A percentile compares a stretch with the other conserved stretches of the same genome.
Evolutionary conservation across 2,888 invertebrate species (phyloP).

Genomic region (Priocnemis perturbator): DNA sequence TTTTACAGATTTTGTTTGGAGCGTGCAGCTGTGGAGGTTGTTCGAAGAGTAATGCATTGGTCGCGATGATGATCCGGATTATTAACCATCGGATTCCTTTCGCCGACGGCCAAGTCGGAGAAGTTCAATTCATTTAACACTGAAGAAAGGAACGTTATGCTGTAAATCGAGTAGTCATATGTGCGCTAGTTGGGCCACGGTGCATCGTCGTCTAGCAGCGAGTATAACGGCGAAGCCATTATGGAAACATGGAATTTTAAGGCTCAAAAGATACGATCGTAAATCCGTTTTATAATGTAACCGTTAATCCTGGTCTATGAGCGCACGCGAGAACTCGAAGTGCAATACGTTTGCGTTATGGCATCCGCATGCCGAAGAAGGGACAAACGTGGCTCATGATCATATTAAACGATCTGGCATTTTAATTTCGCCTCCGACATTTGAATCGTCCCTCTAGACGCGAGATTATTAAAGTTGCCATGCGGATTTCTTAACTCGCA

Average conservation of each 20-base stretch:
- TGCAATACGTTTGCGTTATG: conserved; percentile 44
- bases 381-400: conserved; percentile 17
- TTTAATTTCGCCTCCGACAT: conserved; percentile 49
- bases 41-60: too few relatives aligned
- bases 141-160: too few relatives aligned
- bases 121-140: too few relatives aligned
- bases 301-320: conserved; percentile 37
- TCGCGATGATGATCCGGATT: too few relatives aligned
- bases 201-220: too few relatives aligned
- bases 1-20: too few relatives aligned
- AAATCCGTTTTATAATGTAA: conserved; percentile 49
- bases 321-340: conserved; percentile 23
- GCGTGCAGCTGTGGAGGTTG: too few relatives aligned
- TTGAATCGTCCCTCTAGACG: conserved; percentile 56
- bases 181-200: too few relatives aligned
- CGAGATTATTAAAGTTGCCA: conserved; percentile 47
- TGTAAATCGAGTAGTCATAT: too few relatives aligned
- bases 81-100: too few relatives aligned
- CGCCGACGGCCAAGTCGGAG: too few relatives aligned
- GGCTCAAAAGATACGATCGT: conserved; percentile 40
- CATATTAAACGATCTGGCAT: conserved; percentile 24
- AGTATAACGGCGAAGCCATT: conserved; percentile 22
- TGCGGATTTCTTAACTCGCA: conserved; percentile 26
- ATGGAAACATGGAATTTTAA: conserved; percentile 1
- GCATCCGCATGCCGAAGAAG: conserved; percentile 27